phyloP scores from a whole-genome alignment of 2,888 invertebrate genomes.

The Globia sparganii region DNA sequence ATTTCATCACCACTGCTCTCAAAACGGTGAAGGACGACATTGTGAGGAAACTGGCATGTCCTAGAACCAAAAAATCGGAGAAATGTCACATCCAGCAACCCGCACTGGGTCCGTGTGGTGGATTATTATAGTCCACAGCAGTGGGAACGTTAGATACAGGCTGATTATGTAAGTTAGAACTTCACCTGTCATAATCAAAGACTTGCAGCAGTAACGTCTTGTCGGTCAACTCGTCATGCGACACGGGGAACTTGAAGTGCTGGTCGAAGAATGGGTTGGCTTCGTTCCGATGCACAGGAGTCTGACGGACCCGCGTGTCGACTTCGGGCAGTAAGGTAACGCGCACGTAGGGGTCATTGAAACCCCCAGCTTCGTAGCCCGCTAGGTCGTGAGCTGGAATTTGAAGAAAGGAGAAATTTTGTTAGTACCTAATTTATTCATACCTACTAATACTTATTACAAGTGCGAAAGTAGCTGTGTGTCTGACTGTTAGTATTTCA shows the following conservation, averaged over 20 bases:
- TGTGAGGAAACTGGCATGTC: not conserved
- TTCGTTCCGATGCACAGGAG: slow-evolving; percentile 95
- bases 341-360: slow-evolving; percentile 97
- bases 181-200: slow-evolving; percentile 90
- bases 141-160: not conserved
- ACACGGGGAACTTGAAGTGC: slow-evolving; percentile 97
- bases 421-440: not conserved
- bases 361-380: slow-evolving; percentile 95
- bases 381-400: slow-evolving; percentile 94
- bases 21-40: not conserved
- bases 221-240: slow-evolving; percentile 95
- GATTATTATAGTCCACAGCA: not conserved
- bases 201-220: slow-evolving; percentile 94
- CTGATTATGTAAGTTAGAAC: not conserved
- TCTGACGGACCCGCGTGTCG: slow-evolving; percentile 95
- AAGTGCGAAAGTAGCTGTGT: not conserved
- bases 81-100: not conserved
- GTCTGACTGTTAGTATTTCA: no score
- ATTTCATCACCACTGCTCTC: not conserved
- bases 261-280: slow-evolving; percentile 97
- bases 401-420: not conserved
- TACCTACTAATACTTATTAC: not conserved
- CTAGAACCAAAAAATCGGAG: not conserved
- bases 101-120: not conserved
- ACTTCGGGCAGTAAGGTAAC: slow-evolving; percentile 95